A percentile compares a stretch with the other conserved stretches of the same genome.
Conservation (phyloP, 92 coral and sea anemone genomes). For the Plumapathes pennacea region DNA sequence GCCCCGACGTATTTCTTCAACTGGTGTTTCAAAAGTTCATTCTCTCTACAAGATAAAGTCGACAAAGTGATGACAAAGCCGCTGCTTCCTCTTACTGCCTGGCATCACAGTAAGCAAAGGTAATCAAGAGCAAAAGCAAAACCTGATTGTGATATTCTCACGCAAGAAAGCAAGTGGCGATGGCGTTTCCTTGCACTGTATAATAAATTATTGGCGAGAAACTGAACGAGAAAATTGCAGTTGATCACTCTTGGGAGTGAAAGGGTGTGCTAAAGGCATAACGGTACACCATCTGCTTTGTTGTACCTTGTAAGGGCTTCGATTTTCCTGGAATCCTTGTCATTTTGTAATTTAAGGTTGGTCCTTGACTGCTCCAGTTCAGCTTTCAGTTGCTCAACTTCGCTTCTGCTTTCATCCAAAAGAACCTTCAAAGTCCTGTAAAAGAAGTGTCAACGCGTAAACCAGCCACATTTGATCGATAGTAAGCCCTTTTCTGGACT, state of each 20-base stretch:
- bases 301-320: conserved; percentile 83
- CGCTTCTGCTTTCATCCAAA: conserved; percentile 69
- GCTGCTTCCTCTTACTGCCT: too few relatives aligned
- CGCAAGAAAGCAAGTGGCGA: background rate
- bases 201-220: background rate
- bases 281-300: too few relatives aligned
- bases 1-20: conserved; percentile 97
- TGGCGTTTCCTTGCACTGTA: background rate
- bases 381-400: conserved; percentile 57
- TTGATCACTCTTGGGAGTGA: too few relatives aligned
- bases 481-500: too few relatives aligned
- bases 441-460: background rate
- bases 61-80: too few relatives aligned
- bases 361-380: conserved; percentile 51
- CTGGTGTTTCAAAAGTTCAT: conserved; percentile 93
- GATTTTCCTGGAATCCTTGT: conserved; percentile 50
- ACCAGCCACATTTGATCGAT: too few relatives aligned
- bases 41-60: conserved; percentile 85
- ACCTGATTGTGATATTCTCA: background rate
- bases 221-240: background rate
- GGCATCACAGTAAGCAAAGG: too few relatives aligned
- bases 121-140: too few relatives aligned
- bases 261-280: too few relatives aligned
- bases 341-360: conserved; percentile 46
- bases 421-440: conserved; percentile 63